Conservation (phyloP, 2,797 vertebrate species). For the Sebastes matsubarae region DNA sequence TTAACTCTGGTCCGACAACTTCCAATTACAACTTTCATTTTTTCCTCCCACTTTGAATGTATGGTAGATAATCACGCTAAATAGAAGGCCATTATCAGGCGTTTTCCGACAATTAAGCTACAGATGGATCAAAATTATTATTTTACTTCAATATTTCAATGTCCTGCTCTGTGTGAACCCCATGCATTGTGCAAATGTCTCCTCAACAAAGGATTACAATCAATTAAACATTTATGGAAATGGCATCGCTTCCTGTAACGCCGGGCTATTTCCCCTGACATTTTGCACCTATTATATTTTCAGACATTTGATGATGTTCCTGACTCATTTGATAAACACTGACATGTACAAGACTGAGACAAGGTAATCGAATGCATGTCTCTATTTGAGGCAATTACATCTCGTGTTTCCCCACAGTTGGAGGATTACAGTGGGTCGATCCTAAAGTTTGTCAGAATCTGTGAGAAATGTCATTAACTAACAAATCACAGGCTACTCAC, state of each 20-base stretch:
- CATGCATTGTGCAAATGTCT: slow-evolving; percentile 78
- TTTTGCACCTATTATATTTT: slow-evolving; percentile 96
- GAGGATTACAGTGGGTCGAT: slow-evolving; percentile 80
- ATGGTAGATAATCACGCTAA: slow-evolving; percentile 57
- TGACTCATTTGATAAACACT: slow-evolving; percentile 91
- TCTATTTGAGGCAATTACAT: slow-evolving; percentile 82
- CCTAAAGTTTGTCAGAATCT: slow-evolving; percentile 73
- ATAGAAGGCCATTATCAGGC: slow-evolving; percentile 65
- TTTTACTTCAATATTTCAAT: slow-evolving; percentile 76
- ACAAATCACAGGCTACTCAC: slow-evolving; percentile 79
- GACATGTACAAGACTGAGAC: slow-evolving; percentile 87
- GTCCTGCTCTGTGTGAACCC: slow-evolving; percentile 72
- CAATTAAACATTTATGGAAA: slow-evolving; percentile 97
- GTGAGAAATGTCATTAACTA: slow-evolving; percentile 83
- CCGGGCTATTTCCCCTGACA: slow-evolving; percentile 94
- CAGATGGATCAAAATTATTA: slow-evolving; percentile 70
- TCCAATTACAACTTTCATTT: slow-evolving; percentile 46
- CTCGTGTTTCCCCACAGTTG: slow-evolving; percentile 72
- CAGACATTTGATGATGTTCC: slow-evolving; percentile 86
- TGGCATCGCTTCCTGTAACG: slow-evolving; percentile 92
- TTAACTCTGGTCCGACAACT: slow-evolving; percentile 36
- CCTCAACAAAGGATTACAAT: slow-evolving; percentile 92
- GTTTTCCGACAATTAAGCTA: slow-evolving; percentile 70
- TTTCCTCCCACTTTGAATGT: slow-evolving; percentile 39
- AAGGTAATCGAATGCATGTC: slow-evolving; percentile 82